Evolutionary conservation across 2,797 vertebrate genomes (phyloP).

Genomic region (Tragopan temminckii): DNA sequence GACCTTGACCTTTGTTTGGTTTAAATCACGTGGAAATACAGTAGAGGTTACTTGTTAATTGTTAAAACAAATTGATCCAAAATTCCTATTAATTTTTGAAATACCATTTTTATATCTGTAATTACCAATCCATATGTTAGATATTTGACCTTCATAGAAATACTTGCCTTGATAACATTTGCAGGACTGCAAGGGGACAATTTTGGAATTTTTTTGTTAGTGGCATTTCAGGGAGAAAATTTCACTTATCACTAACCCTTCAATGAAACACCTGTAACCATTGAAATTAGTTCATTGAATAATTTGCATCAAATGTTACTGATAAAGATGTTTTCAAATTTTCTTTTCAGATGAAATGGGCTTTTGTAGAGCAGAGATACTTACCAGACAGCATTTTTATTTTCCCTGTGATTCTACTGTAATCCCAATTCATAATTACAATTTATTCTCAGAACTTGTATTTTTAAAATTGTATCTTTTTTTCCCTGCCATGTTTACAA

Average conservation of each 20-base stretch:
- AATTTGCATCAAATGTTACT: not conserved
- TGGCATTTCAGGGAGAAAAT: not conserved
- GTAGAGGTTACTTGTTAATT: not conserved
- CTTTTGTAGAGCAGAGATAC: not conserved
- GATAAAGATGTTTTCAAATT: not conserved
- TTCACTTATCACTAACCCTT: not conserved
- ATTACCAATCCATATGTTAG: not conserved
- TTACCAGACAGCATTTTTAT: not conserved
- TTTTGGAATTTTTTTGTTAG: not conserved
- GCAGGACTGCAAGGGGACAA: not conserved
- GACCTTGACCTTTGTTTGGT: not conserved
- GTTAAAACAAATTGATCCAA: not conserved
- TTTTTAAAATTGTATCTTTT: not conserved
- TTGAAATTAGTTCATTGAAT: not conserved
- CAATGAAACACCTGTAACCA: not conserved
- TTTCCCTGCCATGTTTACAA: not conserved
- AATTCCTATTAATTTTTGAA: not conserved
- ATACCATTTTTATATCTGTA: not conserved
- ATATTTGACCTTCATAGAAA: not conserved
- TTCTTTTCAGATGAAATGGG: not conserved
- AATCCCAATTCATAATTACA: not conserved
- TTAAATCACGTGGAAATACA: not conserved
- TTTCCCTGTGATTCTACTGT: not conserved
- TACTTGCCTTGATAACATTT: not conserved
- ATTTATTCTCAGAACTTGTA: not conserved